Base-by-base conservation (phyloP, 92 coral and sea anemone species). In the Parazoanthus atlanticus region DNA sequence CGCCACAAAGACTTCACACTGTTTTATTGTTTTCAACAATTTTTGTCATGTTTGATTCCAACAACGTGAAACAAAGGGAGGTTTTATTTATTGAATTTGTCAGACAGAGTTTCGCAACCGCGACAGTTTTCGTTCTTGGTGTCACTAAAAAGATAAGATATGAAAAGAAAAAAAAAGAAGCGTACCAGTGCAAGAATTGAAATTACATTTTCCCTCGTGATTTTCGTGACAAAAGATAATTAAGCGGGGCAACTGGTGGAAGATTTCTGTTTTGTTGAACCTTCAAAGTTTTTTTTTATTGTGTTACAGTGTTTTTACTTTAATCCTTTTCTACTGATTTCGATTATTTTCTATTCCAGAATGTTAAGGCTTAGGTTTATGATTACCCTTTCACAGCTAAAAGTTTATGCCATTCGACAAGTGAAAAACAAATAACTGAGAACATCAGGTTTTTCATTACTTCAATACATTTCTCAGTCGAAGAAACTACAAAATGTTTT, bases 11-110 rank as follows among this genome's bases (percentile, higher is more conserved):
- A 84, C 21, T 26, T 69, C 87, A 70, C 30, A 84, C 87, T 46
- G 87, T 84, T 71, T 25, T 41, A 84, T 84, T 84, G 87, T 82
- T 40, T 46, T 84, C n/a, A 84, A 84, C 34, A n/a, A 84, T 81
- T 81, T 81, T 34, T 16, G 67, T 52, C 19, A 67, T 83, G n/a
- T 25, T 83, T 69, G 76, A 17, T 47, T 70, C 78, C 66, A 66
- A 2, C 86, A 36, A 38, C 36, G 75, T 67, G 25, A 82, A 40
- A 70, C 71, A 82, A 82, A 66, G 49, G 49, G 19, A 75, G 29
- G 26, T 75, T 3, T 75, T 6, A 36, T 19, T 75, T 75, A 75
- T 36, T 36, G 49, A 75, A 36, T 33, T 19, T 75, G 40, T 16
- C 29, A 34, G 29, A 75, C 28, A 33, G n/a, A 19, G 9, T 75